Conservation (phyloP, 2,888 invertebrate species). For the Eupelmus urozonus region DNA sequence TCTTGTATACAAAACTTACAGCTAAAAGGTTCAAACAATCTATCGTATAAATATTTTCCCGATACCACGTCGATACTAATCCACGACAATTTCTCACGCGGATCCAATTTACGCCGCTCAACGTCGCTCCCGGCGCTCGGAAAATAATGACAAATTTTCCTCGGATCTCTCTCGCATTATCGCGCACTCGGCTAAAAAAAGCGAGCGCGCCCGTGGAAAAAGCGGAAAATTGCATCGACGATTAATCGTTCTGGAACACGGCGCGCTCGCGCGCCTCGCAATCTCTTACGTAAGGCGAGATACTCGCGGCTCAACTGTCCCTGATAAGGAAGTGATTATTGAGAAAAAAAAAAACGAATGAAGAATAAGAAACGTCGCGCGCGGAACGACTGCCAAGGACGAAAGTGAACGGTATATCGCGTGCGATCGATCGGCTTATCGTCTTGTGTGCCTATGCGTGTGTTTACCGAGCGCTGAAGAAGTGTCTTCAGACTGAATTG, state of each 20-base stretch:
- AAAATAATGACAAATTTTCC: background rate
- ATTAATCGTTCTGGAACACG: background rate
- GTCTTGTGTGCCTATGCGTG: too few species aligned
- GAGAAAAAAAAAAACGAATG: background rate
- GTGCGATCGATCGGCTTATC: conserved; percentile 42
- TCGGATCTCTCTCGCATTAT: background rate
- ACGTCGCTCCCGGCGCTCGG: background rate
- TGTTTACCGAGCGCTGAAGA: too few species aligned
- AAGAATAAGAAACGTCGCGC: background rate
- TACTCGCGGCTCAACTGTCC: background rate
- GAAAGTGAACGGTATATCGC: conserved; percentile 57
- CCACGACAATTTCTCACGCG: too few species aligned
- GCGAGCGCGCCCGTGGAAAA: background rate
- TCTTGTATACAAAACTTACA: too few species aligned
- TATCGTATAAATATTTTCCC: too few species aligned
- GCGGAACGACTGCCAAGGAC: conserved; percentile 50
- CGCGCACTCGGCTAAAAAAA: background rate
- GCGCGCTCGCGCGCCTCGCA: background rate
- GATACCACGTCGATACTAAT: too few species aligned
- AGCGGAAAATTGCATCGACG: background rate
- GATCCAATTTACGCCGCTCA: too few species aligned
- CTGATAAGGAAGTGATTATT: conserved; percentile 27
- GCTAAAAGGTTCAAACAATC: too few species aligned
- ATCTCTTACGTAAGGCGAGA: background rate
- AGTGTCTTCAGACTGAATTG: too few species aligned